Conservation (phyloP, 1,140 invertebrate genomes). For the Drosophila kepulauana region DNA sequence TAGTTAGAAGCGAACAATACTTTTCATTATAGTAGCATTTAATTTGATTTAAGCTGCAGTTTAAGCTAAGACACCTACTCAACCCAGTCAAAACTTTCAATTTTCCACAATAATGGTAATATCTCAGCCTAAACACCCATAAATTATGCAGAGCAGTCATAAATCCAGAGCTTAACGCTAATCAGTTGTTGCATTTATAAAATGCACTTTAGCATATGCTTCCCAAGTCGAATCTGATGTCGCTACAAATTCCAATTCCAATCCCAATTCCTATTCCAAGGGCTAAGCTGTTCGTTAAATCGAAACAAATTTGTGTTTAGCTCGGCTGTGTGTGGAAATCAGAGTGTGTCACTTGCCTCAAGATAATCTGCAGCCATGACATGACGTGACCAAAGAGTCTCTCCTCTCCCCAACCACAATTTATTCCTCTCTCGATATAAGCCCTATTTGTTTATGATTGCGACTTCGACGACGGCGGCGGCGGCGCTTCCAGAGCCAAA, state of each 20-base stretch:
- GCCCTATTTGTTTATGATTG: conserved; percentile 54
- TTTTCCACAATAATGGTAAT: conserved; percentile 20
- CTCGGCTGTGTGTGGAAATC: conserved; percentile 41
- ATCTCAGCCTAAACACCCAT: conserved; percentile 47
- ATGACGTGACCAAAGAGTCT: conserved; percentile 41
- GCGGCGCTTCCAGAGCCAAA: conserved; percentile 52
- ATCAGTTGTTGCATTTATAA: conserved; percentile 75
- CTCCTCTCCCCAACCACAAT: neutral
- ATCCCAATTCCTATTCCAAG: conserved; percentile 33
- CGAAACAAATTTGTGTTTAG: conserved; percentile 66
- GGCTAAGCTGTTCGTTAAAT: conserved; percentile 67
- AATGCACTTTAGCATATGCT: conserved; percentile 53
- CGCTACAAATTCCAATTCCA: conserved; percentile 8
- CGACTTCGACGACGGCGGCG: neutral
- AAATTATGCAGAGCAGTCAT: conserved; percentile 68
- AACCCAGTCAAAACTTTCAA: conserved; percentile 30
- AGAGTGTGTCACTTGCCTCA: conserved; percentile 46
- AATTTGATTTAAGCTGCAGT: conserved; percentile 8
- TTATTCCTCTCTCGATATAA: conserved; percentile 15
- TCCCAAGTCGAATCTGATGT: conserved; percentile 13
- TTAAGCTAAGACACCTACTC: conserved; percentile 1
- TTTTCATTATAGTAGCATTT: neutral
- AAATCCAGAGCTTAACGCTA: conserved; percentile 73
- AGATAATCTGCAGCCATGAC: conserved; percentile 67
- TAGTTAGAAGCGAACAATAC: neutral